A percentile compares a stretch with the other conserved stretches of the same genome.
phyloP scores from a whole-genome alignment of 2,797 vertebrate genomes.

The Emys orbicularis region DNA sequence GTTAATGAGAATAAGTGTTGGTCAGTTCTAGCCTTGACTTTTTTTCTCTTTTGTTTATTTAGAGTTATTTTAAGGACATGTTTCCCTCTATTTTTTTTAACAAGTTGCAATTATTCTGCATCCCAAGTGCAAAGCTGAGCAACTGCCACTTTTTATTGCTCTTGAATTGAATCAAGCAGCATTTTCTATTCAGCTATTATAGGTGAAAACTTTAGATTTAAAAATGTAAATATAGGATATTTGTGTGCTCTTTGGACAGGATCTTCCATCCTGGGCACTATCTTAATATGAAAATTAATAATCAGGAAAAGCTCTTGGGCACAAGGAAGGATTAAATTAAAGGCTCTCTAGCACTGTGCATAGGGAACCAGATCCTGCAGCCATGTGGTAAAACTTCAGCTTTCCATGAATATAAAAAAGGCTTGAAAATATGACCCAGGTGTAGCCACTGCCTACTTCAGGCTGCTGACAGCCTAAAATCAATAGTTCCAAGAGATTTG shows the following conservation, averaged over 20 bases:
- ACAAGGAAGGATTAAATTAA: not conserved
- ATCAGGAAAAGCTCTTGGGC: not conserved
- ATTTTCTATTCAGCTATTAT: not conserved
- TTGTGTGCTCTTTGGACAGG: not conserved
- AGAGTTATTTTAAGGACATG: too few relatives aligned
- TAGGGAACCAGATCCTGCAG: not conserved
- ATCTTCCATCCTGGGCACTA: not conserved
- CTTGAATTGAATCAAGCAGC: not conserved
- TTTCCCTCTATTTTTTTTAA: not conserved
- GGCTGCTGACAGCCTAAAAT: too few relatives aligned
- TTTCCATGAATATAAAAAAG: not conserved
- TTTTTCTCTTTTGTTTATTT: too few relatives aligned
- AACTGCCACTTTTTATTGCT: not conserved
- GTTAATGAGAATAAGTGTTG: too few relatives aligned
- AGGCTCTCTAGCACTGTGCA: not conserved
- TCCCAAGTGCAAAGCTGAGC: not conserved
- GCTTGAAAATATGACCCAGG: too few relatives aligned
- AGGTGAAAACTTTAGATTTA: not conserved
- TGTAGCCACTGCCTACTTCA: too few relatives aligned
- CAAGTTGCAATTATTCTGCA: not conserved
- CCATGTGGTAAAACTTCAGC: not conserved
- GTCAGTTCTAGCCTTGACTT: too few relatives aligned
- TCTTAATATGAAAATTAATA: not conserved
- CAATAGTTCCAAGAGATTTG: too few relatives aligned
- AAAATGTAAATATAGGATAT: not conserved